Evolutionary conservation across 2,888 invertebrate species (phyloP).

Genomic region (Anthophora plumipes): DNA sequence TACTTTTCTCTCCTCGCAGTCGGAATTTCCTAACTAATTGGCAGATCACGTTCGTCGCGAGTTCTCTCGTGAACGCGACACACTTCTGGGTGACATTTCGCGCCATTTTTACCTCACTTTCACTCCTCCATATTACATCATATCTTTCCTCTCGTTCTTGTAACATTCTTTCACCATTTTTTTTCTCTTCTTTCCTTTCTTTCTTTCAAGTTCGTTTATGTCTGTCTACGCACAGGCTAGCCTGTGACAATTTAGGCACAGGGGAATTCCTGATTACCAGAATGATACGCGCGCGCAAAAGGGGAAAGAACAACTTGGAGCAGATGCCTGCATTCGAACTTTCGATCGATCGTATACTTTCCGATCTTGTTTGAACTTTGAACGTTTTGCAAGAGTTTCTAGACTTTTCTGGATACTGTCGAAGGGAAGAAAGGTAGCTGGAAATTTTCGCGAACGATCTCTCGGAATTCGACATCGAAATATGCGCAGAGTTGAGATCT

Average conservation of each 20-base stretch:
- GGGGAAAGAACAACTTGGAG: constrained; percentile 18
- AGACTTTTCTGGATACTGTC: no score
- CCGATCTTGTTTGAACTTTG: not conserved
- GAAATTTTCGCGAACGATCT: not conserved
- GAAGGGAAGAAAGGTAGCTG: no score
- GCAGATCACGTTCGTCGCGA: constrained; percentile 62
- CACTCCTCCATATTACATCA: not conserved
- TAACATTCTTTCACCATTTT: constrained; percentile 7
- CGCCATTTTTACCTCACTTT: not conserved
- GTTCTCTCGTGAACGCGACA: not conserved
- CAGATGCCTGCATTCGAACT: not conserved
- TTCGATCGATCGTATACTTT: not conserved
- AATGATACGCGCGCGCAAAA: constrained; percentile 33
- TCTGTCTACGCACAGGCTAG: constrained; percentile 49
- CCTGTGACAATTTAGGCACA: constrained; percentile 67
- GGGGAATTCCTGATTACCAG: constrained; percentile 55
- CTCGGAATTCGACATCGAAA: not conserved
- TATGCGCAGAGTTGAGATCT: constrained; percentile 12
- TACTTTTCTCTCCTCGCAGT: constrained; percentile 59
- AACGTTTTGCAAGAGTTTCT: not conserved
- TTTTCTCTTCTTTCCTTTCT: not conserved
- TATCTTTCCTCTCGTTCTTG: not conserved
- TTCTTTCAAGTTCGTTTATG: constrained; percentile 1
- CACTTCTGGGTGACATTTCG: not conserved
- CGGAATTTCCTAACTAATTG: constrained; percentile 68